These are phyloP conservation scores for Drosophila seguyi DNA, from an alignment of 1,140 invertebrate genomes.

Conservation along the genomic window DNA sequence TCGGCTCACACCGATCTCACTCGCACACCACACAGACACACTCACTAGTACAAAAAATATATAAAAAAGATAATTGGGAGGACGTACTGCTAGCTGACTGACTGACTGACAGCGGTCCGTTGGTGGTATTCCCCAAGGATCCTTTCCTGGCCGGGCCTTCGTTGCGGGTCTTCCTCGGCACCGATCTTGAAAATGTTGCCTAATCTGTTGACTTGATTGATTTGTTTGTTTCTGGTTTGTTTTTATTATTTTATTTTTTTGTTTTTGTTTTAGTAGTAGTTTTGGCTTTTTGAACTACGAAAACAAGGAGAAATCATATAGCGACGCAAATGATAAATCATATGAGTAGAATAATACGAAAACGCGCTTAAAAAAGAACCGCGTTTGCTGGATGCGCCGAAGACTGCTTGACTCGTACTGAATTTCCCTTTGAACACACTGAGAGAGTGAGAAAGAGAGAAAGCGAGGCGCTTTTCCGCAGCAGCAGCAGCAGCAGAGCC, in stretches of 20 bases:
- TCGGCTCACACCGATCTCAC: constrained; percentile 12
- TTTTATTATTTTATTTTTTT: constrained; percentile 10
- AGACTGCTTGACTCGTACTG: constrained; percentile 85
- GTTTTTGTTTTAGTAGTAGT: constrained; percentile 35
- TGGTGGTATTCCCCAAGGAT: constrained; percentile 22
- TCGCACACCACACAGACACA: constrained; percentile 1
- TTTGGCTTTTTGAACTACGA: constrained; percentile 72
- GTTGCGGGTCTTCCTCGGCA: neutral
- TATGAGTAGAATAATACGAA: constrained; percentile 85
- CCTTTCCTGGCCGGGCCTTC: constrained; percentile 1
- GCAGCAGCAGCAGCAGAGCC: neutral
- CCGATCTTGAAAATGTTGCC: constrained; percentile 13
- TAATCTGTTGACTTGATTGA: neutral
- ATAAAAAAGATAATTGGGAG: constrained; percentile 23
- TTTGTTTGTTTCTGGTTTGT: constrained; percentile 13
- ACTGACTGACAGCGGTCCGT: constrained; percentile 21
- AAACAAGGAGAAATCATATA: constrained; percentile 85
- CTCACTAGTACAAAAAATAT: constrained; percentile 19
- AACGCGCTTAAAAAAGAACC: constrained; percentile 85
- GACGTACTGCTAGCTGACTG: constrained; percentile 52
- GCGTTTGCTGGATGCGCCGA: constrained; percentile 85
- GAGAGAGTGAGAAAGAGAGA: constrained; percentile 42
- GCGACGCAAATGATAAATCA: constrained; percentile 85
- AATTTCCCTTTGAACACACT: constrained; percentile 38
- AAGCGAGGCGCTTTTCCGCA: constrained; percentile 44